A percentile compares a stretch with the other conserved stretches of the same genome.
phyloP scores from a whole-genome alignment of 2,113 vertebrate species.

The Seriola rivoliana region DNA sequence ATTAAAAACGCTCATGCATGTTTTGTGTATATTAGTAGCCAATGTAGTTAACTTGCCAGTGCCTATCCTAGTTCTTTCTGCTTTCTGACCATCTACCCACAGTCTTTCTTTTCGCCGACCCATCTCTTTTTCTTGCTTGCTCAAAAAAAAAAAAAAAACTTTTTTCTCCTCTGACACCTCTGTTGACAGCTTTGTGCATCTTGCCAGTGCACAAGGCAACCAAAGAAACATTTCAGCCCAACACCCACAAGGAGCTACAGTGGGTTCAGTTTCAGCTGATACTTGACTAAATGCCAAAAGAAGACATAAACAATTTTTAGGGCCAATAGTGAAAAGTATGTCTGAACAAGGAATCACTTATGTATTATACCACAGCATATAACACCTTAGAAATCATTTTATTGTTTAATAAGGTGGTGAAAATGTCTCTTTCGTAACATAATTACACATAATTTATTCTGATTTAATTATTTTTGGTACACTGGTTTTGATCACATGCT shows the following conservation, averaged over 20 bases:
- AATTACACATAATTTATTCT: neutral
- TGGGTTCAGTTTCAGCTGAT: constrained; percentile 26
- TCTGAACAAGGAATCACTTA: neutral
- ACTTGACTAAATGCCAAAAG: neutral
- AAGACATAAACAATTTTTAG: neutral
- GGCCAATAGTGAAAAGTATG: neutral
- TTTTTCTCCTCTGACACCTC: constrained; percentile 61
- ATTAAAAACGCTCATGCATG: neutral
- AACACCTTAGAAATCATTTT: neutral
- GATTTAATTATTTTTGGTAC: neutral
- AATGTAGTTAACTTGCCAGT: neutral
- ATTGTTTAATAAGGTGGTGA: neutral
- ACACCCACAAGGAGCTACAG: constrained; percentile 35
- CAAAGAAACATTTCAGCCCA: constrained; percentile 48
- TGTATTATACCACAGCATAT: neutral
- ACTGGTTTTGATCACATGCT: neutral
- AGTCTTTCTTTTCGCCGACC: constrained; percentile 30
- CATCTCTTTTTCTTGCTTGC: constrained; percentile 56
- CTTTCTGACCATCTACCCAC: constrained; percentile 5
- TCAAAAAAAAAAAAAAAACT: constrained; percentile 42
- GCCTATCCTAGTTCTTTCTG: constrained; percentile 32
- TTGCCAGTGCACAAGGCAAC: constrained; percentile 44
- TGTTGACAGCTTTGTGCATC: constrained; percentile 61
- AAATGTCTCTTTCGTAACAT: neutral
- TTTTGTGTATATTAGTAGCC: neutral